Evolutionary conservation across 1,140 invertebrate genomes (phyloP).

Genomic region (Diorhabda carinulata): DNA sequence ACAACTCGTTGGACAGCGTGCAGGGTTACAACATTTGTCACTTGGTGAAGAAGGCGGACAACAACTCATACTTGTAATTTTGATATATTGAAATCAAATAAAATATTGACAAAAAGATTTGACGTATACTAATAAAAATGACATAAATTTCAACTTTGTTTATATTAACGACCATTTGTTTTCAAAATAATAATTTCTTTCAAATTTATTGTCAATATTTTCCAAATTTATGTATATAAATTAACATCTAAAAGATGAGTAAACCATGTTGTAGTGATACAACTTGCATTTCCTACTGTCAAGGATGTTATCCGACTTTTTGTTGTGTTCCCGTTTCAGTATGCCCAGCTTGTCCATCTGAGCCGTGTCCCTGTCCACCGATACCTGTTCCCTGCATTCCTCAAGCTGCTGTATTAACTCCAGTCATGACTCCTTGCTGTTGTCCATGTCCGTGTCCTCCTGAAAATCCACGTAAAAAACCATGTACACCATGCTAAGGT

Average conservation of each 20-base stretch:
- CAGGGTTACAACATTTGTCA: too few relatives aligned
- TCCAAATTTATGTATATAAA: background rate
- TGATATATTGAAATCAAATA: background rate
- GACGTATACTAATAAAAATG: background rate
- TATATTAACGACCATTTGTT: background rate
- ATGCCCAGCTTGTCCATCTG: background rate
- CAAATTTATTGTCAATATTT: background rate
- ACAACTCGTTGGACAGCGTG: too few relatives aligned
- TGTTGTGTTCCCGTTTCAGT: background rate
- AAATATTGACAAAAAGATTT: background rate
- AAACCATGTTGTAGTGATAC: background rate
- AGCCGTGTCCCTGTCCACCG: background rate
- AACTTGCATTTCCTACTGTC: background rate
- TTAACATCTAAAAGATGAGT: background rate
- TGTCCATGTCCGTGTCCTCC: background rate
- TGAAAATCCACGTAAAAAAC: background rate
- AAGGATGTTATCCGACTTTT: background rate
- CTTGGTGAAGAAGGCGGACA: background rate
- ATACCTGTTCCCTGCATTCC: background rate
- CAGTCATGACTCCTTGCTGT: background rate
- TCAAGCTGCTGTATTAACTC: background rate
- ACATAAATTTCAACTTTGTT: background rate
- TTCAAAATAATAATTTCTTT: background rate
- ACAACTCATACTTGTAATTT: background rate
- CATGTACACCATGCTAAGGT: background rate